Percentiles rank a stretch among this genome's conserved stretches.
phyloP scores from a whole-genome alignment of 2,113 vertebrate species.

The Xerus inauris region DNA sequence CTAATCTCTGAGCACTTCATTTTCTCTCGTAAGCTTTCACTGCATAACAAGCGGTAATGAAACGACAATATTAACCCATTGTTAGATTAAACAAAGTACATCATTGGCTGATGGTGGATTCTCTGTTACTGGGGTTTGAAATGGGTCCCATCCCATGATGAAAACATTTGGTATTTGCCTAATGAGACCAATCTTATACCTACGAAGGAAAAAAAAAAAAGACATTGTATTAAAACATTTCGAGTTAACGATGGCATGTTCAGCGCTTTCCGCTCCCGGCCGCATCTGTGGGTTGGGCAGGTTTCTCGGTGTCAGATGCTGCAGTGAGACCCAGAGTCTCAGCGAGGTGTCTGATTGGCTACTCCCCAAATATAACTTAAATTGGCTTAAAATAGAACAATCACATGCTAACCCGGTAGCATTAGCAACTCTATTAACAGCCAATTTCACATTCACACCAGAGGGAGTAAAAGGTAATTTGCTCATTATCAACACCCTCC shows the following conservation, averaged over 20 bases:
- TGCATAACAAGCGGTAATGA: slow-evolving; percentile 71
- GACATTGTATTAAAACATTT: slow-evolving; percentile 67
- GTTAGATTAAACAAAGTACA: slow-evolving; percentile 70
- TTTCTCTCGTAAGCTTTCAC: slow-evolving; percentile 69
- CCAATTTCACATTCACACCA: slow-evolving; percentile 81
- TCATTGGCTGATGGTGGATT: slow-evolving; percentile 62
- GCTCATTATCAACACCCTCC: slow-evolving; percentile 82
- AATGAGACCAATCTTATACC: slow-evolving; percentile 77
- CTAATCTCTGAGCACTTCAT: slow-evolving; percentile 76
- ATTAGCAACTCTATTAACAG: slow-evolving; percentile 84
- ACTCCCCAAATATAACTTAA: slow-evolving; percentile 81
- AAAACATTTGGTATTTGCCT: slow-evolving; percentile 75
- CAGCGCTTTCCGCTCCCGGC: slow-evolving; percentile 38
- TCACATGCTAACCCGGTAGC: slow-evolving; percentile 79
- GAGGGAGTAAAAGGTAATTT: slow-evolving; percentile 83
- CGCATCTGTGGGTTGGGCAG: slow-evolving; percentile 67
- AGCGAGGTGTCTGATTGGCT: slow-evolving; percentile 76
- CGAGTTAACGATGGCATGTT: slow-evolving; percentile 30
- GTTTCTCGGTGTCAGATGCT: slow-evolving; percentile 65
- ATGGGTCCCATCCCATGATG: slow-evolving; percentile 50
- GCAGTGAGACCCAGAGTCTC: slow-evolving; percentile 59
- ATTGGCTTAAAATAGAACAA: slow-evolving; percentile 84
- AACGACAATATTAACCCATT: slow-evolving; percentile 76
- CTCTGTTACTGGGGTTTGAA: slow-evolving; percentile 64
- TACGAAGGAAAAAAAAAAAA: slow-evolving; percentile 46